Evolutionary conservation across 2,888 invertebrate genomes (phyloP).

Genomic region (Plebejus argus): DNA sequence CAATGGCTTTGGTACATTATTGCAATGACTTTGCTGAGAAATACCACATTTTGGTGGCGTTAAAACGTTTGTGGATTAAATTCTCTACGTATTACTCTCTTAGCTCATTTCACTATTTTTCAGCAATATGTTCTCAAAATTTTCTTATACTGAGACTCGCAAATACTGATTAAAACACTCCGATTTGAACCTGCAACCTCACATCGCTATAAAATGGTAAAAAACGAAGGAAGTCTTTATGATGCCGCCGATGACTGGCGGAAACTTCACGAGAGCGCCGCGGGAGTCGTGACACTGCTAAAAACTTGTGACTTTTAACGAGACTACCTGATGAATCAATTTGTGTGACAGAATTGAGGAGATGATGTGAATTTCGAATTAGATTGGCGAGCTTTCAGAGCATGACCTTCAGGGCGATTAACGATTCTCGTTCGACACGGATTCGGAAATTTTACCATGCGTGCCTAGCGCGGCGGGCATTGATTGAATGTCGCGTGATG

Average conservation of each 20-base stretch:
- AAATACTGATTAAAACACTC: not conserved
- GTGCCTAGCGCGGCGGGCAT: no score
- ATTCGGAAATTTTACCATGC: no score
- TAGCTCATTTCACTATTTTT: no score
- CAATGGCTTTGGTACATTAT: no score
- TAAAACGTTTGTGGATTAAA: no score
- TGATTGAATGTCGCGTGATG: no score
- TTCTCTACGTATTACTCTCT: no score
- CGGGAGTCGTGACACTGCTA: constrained; percentile 37
- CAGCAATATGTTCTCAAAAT: no score
- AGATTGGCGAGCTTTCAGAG: not conserved
- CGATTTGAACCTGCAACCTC: constrained; percentile 2
- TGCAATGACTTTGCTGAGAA: no score
- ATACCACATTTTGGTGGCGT: no score
- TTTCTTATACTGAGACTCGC: not conserved
- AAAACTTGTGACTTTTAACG: constrained; percentile 53
- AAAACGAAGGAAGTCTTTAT: constrained; percentile 58
- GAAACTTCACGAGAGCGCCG: constrained; percentile 37
- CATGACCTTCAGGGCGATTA: no score
- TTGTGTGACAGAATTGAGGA: constrained; percentile 41
- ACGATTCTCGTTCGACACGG: no score
- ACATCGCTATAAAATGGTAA: constrained; percentile 36
- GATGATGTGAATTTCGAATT: constrained; percentile 22
- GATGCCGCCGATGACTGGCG: constrained; percentile 63
- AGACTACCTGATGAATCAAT: constrained; percentile 66